Conservation (phyloP, 2,888 invertebrate species). For the Loripinus fragilis region DNA sequence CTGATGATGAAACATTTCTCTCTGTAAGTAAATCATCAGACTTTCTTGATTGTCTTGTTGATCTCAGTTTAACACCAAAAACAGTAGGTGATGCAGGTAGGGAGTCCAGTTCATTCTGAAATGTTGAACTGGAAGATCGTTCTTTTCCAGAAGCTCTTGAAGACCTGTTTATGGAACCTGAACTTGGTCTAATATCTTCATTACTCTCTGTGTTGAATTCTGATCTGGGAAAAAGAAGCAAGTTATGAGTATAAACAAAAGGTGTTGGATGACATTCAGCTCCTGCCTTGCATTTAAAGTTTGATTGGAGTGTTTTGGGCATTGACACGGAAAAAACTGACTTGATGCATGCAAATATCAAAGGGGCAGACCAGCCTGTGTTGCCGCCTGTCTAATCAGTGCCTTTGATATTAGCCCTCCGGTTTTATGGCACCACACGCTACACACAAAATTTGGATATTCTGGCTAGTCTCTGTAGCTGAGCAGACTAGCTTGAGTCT, state of each 20-base stretch:
- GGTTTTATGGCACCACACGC: too few relatives aligned
- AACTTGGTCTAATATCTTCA: background rate
- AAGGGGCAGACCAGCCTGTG: too few relatives aligned
- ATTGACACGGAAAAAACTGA: too few relatives aligned
- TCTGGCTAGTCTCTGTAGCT: too few relatives aligned
- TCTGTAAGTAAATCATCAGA: background rate
- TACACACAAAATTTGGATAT: too few relatives aligned
- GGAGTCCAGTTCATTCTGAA: background rate
- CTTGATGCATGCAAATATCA: too few relatives aligned
- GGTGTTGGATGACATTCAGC: too few relatives aligned
- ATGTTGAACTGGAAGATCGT: background rate
- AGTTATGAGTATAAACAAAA: background rate
- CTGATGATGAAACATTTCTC: background rate
- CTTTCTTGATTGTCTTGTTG: conserved; percentile 18
- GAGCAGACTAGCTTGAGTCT: too few relatives aligned
- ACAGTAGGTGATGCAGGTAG: conserved; percentile 6
- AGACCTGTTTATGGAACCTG: background rate
- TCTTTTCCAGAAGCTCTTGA: background rate
- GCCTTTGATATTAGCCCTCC: too few relatives aligned
- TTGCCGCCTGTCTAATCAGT: too few relatives aligned
- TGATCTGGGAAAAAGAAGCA: background rate
- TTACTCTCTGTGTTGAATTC: background rate
- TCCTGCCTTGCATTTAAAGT: too few relatives aligned
- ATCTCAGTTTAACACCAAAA: conserved; percentile 20
- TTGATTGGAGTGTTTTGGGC: too few relatives aligned